Conservation (phyloP, 35 echinoderm and acorn worm species). For the Amphiura filiformis region DNA sequence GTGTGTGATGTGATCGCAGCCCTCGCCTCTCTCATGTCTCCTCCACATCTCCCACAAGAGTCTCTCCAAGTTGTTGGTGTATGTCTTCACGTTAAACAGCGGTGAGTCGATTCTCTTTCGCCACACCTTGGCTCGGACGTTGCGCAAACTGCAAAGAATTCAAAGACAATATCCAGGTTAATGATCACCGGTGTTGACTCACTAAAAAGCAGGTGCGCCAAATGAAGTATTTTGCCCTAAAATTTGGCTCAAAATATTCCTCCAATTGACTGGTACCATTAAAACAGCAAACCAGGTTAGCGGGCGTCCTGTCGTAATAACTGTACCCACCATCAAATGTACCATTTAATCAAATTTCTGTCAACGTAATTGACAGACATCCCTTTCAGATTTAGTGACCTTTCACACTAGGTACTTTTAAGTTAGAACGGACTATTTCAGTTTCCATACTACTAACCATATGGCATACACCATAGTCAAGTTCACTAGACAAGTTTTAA, state of each 20-base stretch:
- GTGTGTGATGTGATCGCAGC: constrained; percentile 34
- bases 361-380: too few relatives aligned
- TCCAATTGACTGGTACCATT: too few relatives aligned
- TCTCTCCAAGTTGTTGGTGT: constrained; percentile 59
- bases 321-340: too few relatives aligned
- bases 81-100: constrained; percentile 76
- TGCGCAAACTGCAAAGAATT: constrained; percentile 34
- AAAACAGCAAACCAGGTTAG: too few relatives aligned
- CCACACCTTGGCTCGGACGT: constrained; percentile 85
- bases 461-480: too few relatives aligned
- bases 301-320: too few relatives aligned
- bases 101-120: constrained; percentile 47
- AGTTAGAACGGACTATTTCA: too few relatives aligned
- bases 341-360: too few relatives aligned
- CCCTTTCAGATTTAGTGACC: too few relatives aligned
- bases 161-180: constrained; percentile 13
- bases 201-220: neutral
- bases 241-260: neutral
- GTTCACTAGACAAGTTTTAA: too few relatives aligned
- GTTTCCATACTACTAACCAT: too few relatives aligned
- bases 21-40: constrained; percentile 60
- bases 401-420: too few relatives aligned
- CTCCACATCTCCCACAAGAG: constrained; percentile 83
- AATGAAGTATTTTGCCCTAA: neutral
- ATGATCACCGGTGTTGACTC: neutral